Base-by-base conservation (phyloP, 2,888 invertebrate species). In the Euphydryas editha region DNA sequence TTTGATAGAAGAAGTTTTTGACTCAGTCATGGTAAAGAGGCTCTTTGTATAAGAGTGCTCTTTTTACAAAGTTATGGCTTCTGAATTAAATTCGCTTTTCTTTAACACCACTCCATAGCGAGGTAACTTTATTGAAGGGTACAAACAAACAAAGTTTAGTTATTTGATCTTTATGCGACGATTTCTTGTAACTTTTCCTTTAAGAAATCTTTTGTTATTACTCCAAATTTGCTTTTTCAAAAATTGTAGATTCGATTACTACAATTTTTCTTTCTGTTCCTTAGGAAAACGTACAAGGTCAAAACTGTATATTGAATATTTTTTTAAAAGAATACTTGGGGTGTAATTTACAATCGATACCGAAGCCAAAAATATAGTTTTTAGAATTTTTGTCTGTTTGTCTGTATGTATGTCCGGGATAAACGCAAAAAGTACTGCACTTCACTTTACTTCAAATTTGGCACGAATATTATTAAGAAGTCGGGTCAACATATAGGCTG, bases 51-150 rank as follows among this genome's bases (percentile, higher is more conserved):
- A 81, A 83, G 78, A 84, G 84, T 83, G 80, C 82, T 88, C 85
- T 87, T 88, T 87, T 83, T 80, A 81, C 79, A 80, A 90, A 90
- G 86, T 90, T 90, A 86, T 81, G 78, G 81, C 81, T 77, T 79
- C 79, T 78, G 88, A 86, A 90, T 90, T 88, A 87, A 88, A 89
- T 88, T 88, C 83, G 77, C 81, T 81, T 83, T 85, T 83, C 81
- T 80, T 83, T 82, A 82, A 81, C 83, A 84, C 83, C 83, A 80
- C 71, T 75, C 71, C 74, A 71, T 75, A 74, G 80, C 76, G 69
- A 21, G 49, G 73, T 73, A 78, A 80, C 80, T 82, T 81, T 76
- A 75, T 75, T 73, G 73, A 75, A 70, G 67, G 68, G 65, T 68
- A 47, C 66, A 36, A 54, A 72, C 65, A 71, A 70, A 73, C 68